Base-by-base conservation (phyloP, 1,140 invertebrate species). In the Trypoxylus dichotomus region DNA sequence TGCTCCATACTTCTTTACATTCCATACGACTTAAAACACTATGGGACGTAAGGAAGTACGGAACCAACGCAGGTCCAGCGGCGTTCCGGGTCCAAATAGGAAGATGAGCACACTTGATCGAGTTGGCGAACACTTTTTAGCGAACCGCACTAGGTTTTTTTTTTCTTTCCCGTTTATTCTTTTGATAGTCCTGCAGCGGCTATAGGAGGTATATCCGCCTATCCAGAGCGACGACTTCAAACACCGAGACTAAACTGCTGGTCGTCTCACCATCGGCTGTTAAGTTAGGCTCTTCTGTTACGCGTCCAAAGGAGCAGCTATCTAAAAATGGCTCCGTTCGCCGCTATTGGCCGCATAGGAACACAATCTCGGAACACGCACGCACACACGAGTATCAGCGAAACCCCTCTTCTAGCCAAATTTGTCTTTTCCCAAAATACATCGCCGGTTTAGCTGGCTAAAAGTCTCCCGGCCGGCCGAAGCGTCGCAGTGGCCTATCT, bases 1-100 rank as follows among this genome's bases (percentile, higher is more conserved):
- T 86, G 92, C 94, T 95, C 94, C 94, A 96, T 96, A 96, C 94
- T 96, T 96, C 94, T 96, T 96, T 96, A 96, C 95, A 96, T 96
- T 96, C 95, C 95, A 96, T 96, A 96, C 86, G 91, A 90, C 86
- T 89, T 13, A 89, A 89, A 89, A 86, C 88, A 93, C 93, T 96
- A 96, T 95, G 94, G 94, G 94, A 95, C 94, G 94, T 94, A 95
- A 95, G 93, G 94, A 96, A 96, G 94, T 92, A 96, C 93, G 94
- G 94, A 93, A 93, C 92, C 91, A 88, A 89, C 90, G 90, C 90
- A 86, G 87, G 87, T 88, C 87, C 43, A 19, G 3, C 41, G 1
- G 24, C 24, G 75, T 47, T 13, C 19, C 13, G 19, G 71, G 21
- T 60, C 60, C 19, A 21, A n/a, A 29, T 15, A 75, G 24, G 60